Base-by-base conservation (phyloP, 2,888 invertebrate species). In the Melieria crassipennis region DNA sequence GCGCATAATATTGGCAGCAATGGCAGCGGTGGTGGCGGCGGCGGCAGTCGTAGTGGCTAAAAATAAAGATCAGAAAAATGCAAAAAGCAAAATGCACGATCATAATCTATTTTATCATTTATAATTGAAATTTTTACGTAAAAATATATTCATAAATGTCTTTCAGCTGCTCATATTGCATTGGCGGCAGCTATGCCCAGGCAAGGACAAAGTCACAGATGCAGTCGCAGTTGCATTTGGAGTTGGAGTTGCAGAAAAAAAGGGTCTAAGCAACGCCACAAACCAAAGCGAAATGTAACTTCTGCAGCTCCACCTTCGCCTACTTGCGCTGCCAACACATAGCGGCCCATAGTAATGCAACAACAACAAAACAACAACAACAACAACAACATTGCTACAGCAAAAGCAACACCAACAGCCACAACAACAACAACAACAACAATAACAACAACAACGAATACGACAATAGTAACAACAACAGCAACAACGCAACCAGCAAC, bases 111-210 rank as follows among this genome's bases (percentile, higher is more conserved):
- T 77, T 76, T 76, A 78, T 78, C 77, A 77, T 78, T 78, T 75
- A 78, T 78, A 78, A 78, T 78, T 78, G 77, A 78, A 78, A 78
- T 77, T 78, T 77, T 77, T 77, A 77, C 77, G 75, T 77, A 72
- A 78, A 78, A 78, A 77, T 75, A 78, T 78, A 76, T 77, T 72
- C 76, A 75, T 75, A 77, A 78, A 78, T 76, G 76, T 78, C 76
- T 77, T 76, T 76, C 74, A 76, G 76, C 77, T 75, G 76, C 75
- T 75, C 57, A 69, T 64, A 48, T 56, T 63, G 62, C 45, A 16
- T 13, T 58, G 50, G 47, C 43, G 30, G 52, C 64, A 48, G 60
- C 11, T 10, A 30, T 30, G 30, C 30, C 2, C 30, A 30, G 30
- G 30, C 30, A 30, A 1, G 30, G 30, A 30, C 2, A 30, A 30